Evolutionary conservation across 2,113 vertebrate species (phyloP), one percentile per base, ranked within the genome.

Genomic region (Vombatus ursinus): DNA sequence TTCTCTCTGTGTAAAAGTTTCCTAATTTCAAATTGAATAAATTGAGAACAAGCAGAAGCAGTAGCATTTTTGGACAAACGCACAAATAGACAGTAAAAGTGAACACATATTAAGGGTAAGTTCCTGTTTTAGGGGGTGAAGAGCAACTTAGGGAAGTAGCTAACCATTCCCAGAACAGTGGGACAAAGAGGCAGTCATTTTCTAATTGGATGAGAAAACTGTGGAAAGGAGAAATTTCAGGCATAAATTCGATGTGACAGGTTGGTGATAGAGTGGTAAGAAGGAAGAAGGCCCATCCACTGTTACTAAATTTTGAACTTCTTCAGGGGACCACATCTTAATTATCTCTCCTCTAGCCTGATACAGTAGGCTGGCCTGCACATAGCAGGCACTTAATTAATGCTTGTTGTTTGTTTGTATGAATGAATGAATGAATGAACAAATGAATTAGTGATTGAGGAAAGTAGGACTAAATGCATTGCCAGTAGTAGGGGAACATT

Each of bases 1-100:
- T 89, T 94, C 25, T 51, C 50, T 44, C 51, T 44, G 3, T 54
- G 37, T 51, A 37, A 10, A 22, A 10, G 26, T 31, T 52, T 90
- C 68, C 28, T 50, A 52, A 44, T 93, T 77, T 95, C 89, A 91
- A 54, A 91, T 52, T 77, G 90, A 61, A 94, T 23, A 92, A 37
- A 37, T 47, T 48, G 22, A 95, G 44, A 91, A 91, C 19, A 94
- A 90, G 92, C 31, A 47, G 3, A 92, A 50, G 8, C 77, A 94
- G 53, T 50, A 94, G 61, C 89, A 51, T 92, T 44, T 52, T 52
- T 57, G 8, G 16, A 57, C 44, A 48, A 26, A 47, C 25, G 8
- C 8, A 53, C 3, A 53, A 48, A 23, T 68, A 92, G 47, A 92
- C 89, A 77, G 22, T n/a, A 95, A 92, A 61, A 24, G 3, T 50